Conservation (phyloP, 2,113 vertebrate species). For the Neolamprologus modestus region DNA sequence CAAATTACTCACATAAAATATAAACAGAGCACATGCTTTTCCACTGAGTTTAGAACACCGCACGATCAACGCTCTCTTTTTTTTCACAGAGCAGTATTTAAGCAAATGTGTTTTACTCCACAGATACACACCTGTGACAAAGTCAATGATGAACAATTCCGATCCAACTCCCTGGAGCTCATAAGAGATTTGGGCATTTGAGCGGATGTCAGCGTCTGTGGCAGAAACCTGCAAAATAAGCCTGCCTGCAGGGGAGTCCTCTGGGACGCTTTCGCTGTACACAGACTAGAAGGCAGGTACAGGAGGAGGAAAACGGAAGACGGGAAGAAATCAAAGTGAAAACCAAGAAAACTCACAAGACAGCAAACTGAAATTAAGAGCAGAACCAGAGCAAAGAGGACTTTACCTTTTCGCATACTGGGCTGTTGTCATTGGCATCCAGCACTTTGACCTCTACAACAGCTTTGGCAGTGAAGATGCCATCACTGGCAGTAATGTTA, state of each 20-base stretch:
- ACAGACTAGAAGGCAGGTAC: slow-evolving; percentile 63
- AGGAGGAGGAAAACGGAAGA: not conserved
- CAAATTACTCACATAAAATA: not conserved
- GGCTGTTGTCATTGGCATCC: slow-evolving; percentile 96
- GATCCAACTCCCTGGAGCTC: slow-evolving; percentile 81
- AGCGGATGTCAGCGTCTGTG: slow-evolving; percentile 89
- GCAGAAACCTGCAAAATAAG: slow-evolving; percentile 87
- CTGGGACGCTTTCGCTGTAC: slow-evolving; percentile 84
- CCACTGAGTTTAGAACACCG: not conserved
- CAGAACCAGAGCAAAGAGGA: not conserved
- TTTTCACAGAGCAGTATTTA: not conserved
- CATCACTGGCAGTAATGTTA: slow-evolving; percentile 93
- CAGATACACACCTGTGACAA: slow-evolving; percentile 80
- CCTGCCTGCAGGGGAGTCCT: slow-evolving; percentile 82
- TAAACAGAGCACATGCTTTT: not conserved
- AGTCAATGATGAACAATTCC: slow-evolving; percentile 83
- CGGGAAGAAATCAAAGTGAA: not conserved
- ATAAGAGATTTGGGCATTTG: slow-evolving; percentile 90
- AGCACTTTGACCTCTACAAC: slow-evolving; percentile 95
- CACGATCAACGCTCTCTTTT: not conserved
- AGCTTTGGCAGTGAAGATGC: slow-evolving; percentile 87
- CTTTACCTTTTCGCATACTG: slow-evolving; percentile 89
- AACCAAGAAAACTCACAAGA: not conserved
- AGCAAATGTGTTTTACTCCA: not conserved
- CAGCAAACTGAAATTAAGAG: not conserved